Evolutionary conservation across 2,113 vertebrate genomes (phyloP), one percentile per base, ranked within the genome.

Genomic region (Suricata suricatta): DNA sequence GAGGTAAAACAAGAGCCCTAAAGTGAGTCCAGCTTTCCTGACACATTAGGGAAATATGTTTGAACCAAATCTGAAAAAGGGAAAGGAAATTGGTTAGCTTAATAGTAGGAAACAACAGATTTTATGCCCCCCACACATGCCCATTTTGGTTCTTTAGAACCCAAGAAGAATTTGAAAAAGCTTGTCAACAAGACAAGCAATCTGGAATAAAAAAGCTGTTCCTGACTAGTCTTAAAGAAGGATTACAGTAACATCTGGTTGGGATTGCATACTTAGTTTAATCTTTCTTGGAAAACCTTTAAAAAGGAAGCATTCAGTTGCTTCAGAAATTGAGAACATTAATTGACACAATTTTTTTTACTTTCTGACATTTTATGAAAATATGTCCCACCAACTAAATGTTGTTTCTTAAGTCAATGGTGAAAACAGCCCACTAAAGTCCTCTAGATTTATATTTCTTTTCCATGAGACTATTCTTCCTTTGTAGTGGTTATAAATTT

Each of bases 341-440:
- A 95, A 93, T 54, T 98, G 97, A 96, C 92, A 96, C 71, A 94
- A 17, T 33, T 98, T 94, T 95, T 47, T 98, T 98, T 97, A 97
- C 84, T 81, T 98, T 98, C 96, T 95, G 83, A 66, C 87, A 71
- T 95, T 98, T 98, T 97, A 97, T 97, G 98, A 98, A 98, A 98
- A 97, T 12, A 60, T 54, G 98, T 96, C 97, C 85, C 84, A 96
- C 95, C 60, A 97, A 44, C 76, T 98, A 98, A 98, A 98, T 97
- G 97, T 98, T 94, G 95, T 97, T 98, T 97, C n/a, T 96, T 86
- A 93, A 88, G 95, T 92, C 95, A 97, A 96, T 97, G 92, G 92
- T 97, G 95, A 98, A 98, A 98, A 98, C 77, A 98, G 95, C 98
- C 98, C 98, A 98, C 98, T 97, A 98, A 97, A 98, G 50, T 50